phyloP scores from a whole-genome alignment of 2,797 vertebrate genomes.

The Australoheros facetus region DNA sequence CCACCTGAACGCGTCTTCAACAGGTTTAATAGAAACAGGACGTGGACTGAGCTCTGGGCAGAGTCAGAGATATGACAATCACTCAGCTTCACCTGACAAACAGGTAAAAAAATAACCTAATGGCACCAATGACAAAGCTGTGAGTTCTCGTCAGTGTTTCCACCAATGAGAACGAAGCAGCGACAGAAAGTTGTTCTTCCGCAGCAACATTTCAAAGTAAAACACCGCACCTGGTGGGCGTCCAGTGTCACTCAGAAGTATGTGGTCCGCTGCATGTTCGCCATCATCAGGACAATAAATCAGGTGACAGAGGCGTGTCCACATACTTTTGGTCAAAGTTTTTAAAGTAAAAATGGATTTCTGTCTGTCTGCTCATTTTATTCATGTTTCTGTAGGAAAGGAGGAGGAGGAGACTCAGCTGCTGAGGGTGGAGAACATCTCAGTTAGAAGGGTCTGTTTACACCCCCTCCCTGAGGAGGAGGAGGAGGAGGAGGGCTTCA shows the following conservation, averaged over 20 bases:
- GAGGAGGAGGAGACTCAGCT: conserved; percentile 44
- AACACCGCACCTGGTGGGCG: neutral
- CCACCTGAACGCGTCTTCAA: neutral
- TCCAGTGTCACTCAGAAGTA: neutral
- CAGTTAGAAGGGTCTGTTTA: conserved; percentile 70
- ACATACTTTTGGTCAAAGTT: neutral
- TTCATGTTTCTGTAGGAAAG: rapidly evolving
- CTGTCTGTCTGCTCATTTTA: neutral
- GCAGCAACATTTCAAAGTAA: neutral
- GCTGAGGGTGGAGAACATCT: conserved; percentile 63
- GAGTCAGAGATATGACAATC: neutral
- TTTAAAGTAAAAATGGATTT: neutral
- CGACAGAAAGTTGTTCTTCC: neutral
- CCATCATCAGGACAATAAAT: neutral
- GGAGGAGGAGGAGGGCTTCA: neutral
- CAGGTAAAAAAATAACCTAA: neutral
- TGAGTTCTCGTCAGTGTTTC: neutral
- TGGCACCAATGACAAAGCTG: neutral
- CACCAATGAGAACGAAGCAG: neutral
- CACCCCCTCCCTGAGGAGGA: conserved; percentile 12
- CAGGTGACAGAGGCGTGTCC: neutral
- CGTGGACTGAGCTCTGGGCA: neutral
- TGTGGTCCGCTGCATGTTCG: neutral
- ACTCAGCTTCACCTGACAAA: neutral
- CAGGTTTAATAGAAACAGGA: neutral